Evolutionary conservation across 2,888 invertebrate species (phyloP).

Genomic region (Leptogaster cylindrica): DNA sequence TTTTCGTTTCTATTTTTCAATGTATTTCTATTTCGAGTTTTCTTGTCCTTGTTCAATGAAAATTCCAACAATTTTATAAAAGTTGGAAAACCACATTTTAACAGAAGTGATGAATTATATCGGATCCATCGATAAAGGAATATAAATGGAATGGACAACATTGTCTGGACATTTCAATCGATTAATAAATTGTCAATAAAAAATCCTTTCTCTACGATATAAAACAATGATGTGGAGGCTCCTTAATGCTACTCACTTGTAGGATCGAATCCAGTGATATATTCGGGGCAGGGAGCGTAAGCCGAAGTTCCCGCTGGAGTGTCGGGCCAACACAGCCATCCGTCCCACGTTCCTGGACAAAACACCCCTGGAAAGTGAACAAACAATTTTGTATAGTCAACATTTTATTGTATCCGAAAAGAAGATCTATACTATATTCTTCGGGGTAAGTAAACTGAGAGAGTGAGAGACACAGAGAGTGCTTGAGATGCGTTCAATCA

Average conservation of each 20-base stretch:
- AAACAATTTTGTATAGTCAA: neutral
- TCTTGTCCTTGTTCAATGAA: too few relatives aligned
- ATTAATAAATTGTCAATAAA: constrained; percentile 35
- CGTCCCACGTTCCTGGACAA: constrained; percentile 80
- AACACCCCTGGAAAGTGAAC: constrained; percentile 62
- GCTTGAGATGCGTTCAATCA: too few relatives aligned
- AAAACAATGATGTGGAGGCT: neutral
- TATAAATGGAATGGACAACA: constrained; percentile 16
- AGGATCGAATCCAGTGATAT: constrained; percentile 77
- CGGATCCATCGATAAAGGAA: neutral
- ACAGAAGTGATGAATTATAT: constrained; percentile 9
- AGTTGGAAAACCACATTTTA: constrained; percentile 10
- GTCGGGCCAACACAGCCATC: constrained; percentile 81
- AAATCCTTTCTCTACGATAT: constrained; percentile 25
- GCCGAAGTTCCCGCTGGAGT: constrained; percentile 73
- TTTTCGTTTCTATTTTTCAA: too few relatives aligned
- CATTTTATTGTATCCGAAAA: too few relatives aligned
- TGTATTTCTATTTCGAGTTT: too few relatives aligned
- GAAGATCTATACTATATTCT: too few relatives aligned
- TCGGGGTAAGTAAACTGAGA: too few relatives aligned
- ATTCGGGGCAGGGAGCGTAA: constrained; percentile 73
- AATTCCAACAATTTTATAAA: neutral
- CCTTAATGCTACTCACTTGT: constrained; percentile 66
- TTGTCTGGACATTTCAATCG: neutral
- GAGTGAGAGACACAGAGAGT: too few relatives aligned